Conservation (phyloP, 2,797 vertebrate genomes). For the Limnodromus scolopaceus region DNA sequence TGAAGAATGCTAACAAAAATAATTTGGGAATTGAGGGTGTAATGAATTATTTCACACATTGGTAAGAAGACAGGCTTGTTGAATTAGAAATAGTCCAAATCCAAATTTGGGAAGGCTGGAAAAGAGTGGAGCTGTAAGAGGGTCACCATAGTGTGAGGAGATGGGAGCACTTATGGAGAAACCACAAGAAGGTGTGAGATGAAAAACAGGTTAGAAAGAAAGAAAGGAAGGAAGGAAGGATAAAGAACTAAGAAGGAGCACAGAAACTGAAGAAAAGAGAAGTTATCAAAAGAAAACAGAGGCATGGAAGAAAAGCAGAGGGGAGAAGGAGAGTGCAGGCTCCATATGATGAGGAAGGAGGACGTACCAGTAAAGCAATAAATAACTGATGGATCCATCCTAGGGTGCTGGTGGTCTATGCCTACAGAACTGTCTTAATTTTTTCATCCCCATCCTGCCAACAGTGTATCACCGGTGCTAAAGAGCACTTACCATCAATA, state of each 20-base stretch:
- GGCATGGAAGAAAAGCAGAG: neutral
- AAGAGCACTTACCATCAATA: neutral
- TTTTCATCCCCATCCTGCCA: neutral
- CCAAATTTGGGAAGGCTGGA: neutral
- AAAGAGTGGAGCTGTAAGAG: neutral
- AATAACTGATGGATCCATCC: neutral
- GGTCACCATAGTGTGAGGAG: neutral
- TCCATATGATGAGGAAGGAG: neutral
- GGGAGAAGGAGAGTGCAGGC: neutral
- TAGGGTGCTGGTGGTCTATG: accelerated
- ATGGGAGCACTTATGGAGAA: neutral
- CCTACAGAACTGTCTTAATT: neutral
- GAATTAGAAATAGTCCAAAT: neutral
- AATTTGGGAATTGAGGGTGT: neutral
- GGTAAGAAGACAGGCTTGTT: neutral
- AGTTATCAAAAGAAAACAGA: neutral
- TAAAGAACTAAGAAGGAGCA: neutral
- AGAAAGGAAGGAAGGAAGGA: neutral
- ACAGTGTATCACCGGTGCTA: neutral
- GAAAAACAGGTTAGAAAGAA: neutral
- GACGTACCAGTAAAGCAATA: neutral
- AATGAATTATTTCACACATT: neutral
- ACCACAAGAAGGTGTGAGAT: neutral
- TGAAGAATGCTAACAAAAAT: neutral
- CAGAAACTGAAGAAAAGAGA: neutral